These are phyloP conservation scores for human (Homo sapiens) DNA, from an alignment of 2,113 vertebrate species.

Conservation along the genomic window DNA sequence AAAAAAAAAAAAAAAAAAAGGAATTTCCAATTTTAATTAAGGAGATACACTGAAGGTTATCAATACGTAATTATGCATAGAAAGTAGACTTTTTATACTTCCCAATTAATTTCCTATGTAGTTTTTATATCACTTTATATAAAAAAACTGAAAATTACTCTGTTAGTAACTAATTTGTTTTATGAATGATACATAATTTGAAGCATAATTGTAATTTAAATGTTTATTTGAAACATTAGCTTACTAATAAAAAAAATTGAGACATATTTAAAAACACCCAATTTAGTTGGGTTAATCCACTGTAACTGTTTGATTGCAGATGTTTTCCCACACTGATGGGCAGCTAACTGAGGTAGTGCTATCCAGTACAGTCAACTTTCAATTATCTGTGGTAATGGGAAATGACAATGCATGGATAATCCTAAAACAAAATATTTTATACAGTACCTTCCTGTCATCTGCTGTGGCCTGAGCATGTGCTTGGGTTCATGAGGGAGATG, in stretches of 20 bases:
- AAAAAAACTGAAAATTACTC: constrained; percentile 39
- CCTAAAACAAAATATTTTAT: constrained; percentile 25
- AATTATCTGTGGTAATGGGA: constrained; percentile 40
- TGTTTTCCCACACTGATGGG: constrained; percentile 32
- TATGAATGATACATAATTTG: constrained; percentile 29
- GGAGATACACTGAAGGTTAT: neutral
- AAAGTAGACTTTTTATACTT: constrained; percentile 14
- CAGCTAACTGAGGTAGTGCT: constrained; percentile 47
- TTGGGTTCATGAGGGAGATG: constrained; percentile 40
- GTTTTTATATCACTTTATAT: neutral
- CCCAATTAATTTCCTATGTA: neutral
- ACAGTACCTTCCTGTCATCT: constrained; percentile 6
- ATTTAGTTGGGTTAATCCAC: constrained; percentile 40
- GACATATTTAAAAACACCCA: neutral
- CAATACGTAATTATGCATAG: neutral
- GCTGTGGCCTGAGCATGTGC: constrained; percentile 40
- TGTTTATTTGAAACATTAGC: constrained; percentile 33
- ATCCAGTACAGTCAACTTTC: constrained; percentile 24
- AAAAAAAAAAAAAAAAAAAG: no score
- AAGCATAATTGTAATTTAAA: constrained; percentile 33
- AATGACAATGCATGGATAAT: constrained; percentile 10
- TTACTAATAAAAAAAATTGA: constrained; percentile 12
- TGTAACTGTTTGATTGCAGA: constrained; percentile 41
- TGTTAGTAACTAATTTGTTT: constrained; percentile 51
- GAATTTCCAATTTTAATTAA: neutral